Evolutionary conservation across 2,888 invertebrate species (phyloP), one percentile per base, ranked within the genome.

Genomic region (Fabriciana adippe): DNA sequence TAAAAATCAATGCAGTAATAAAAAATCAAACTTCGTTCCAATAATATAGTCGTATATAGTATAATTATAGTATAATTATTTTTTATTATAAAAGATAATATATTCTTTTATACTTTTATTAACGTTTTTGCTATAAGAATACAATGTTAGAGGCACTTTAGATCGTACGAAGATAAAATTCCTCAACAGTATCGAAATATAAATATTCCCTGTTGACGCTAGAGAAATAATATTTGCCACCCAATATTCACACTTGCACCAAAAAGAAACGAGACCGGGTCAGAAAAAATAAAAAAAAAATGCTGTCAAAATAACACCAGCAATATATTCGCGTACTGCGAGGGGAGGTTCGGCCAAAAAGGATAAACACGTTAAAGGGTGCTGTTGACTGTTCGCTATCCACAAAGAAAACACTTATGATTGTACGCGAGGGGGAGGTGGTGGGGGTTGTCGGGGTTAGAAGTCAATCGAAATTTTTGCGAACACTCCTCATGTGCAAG

Each of bases 281-380:
- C 62, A 67, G 67, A 60, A 62, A 67, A 73, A 72, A 71, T 66
- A 72, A 70, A 73, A 73, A 74, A 76, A 73, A 59, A 56, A 18
- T 41, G 26, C 64, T 62, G 70, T 72, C 81, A 79, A 81, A 84
- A 86, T 85, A 85, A 84, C 85, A 80, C 78, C 81, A 79, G 78
- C 80, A 76, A 76, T 82, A 81, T 76, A 78, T 78, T 75, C 75
- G 67, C 66, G 64, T 67, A 57, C 35, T 64, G 57, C 61, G 74
- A 82, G 85, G 87, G 87, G 89, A 83, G 82, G 77, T 78, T 82
- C 81, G 84, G 79, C 84, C 82, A 83, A 86, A 86, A 87, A 83
- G 89, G 90, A 89, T 89, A 90, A 90, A 89, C 89, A 89, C 83
- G 89, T 90, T 89, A 90, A 90, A 90, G 90, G 90, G 89, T 86